A percentile compares a stretch with the other conserved stretches of the same genome.
phyloP scores from a whole-genome alignment of 2,888 invertebrate genomes.

The Pteria penguin region DNA sequence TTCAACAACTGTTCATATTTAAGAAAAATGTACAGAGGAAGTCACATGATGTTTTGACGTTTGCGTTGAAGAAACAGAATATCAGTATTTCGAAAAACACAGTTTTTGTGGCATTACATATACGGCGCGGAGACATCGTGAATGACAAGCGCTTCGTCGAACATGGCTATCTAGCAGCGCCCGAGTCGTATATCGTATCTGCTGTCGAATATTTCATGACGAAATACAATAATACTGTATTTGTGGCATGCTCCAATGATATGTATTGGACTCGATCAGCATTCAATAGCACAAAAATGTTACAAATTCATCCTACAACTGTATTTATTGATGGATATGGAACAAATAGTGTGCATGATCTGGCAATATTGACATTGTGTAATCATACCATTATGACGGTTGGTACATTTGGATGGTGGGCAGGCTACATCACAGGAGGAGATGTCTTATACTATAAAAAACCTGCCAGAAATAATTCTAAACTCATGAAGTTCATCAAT shows the following conservation, averaged over 20 bases:
- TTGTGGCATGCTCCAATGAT: constrained; percentile 54
- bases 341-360: constrained; percentile 49
- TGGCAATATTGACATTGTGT: constrained; percentile 58
- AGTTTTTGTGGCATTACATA: no score
- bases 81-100: no score
- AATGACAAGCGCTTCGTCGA: no score
- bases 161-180: constrained; percentile 51
- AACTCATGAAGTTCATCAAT: no score
- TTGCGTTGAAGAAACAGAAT: no score
- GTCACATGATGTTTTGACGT: no score
- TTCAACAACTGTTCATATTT: no score
- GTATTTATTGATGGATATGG: not conserved
- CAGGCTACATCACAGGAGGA: constrained; percentile 55
- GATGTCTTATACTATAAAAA: constrained; percentile 52
- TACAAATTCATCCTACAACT: not conserved
- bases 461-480: constrained; percentile 41
- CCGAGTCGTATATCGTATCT: constrained; percentile 46
- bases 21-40: no score
- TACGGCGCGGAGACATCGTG: constrained; percentile 55
- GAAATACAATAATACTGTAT: constrained; percentile 45
- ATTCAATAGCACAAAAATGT: not conserved
- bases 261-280: constrained; percentile 48
- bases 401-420: constrained; percentile 66
- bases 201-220: constrained; percentile 50
- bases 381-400: constrained; percentile 63